These are phyloP conservation scores for Carapus acus DNA, from an alignment of 2,797 vertebrate genomes.

Conservation along the genomic window DNA sequence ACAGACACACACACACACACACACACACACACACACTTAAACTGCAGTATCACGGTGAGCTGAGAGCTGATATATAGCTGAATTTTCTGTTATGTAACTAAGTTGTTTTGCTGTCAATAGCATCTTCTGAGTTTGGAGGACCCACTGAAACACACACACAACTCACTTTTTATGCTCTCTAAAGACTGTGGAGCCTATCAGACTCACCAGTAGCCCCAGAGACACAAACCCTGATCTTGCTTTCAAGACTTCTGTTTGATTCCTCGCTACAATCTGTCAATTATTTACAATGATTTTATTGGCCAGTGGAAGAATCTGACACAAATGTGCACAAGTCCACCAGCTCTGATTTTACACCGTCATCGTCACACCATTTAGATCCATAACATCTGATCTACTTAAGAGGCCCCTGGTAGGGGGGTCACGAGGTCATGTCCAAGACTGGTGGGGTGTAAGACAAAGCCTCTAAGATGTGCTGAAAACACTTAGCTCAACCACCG, in stretches of 20 bases:
- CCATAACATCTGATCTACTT: slow-evolving; percentile 69
- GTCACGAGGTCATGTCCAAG: slow-evolving; percentile 58
- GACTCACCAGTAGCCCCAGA: too few relatives aligned
- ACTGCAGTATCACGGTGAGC: slow-evolving; percentile 36
- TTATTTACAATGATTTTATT: too few relatives aligned
- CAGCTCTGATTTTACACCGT: slow-evolving; percentile 37
- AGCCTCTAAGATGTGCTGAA: slow-evolving; percentile 60
- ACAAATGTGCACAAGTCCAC: slow-evolving; percentile 11
- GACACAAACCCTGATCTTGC: too few relatives aligned
- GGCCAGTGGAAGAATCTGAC: background rate
- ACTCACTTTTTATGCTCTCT: too few relatives aligned
- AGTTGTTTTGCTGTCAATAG: background rate
- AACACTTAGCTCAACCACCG: slow-evolving; percentile 58
- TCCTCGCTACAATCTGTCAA: too few relatives aligned
- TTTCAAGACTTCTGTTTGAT: too few relatives aligned
- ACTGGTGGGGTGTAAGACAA: slow-evolving; percentile 45
- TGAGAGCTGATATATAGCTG: background rate
- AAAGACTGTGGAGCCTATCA: too few relatives aligned
- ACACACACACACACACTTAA: background rate
- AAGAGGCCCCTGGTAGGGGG: slow-evolving; percentile 56
- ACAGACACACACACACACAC: slow-evolving; percentile 1
- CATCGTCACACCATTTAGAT: slow-evolving; percentile 63
- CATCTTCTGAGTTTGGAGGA: too few relatives aligned
- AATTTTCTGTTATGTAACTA: background rate
- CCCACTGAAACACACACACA: too few relatives aligned